phyloP scores from a whole-genome alignment of 35 echinoderm and acorn worm genomes.

The Diadema setosum region DNA sequence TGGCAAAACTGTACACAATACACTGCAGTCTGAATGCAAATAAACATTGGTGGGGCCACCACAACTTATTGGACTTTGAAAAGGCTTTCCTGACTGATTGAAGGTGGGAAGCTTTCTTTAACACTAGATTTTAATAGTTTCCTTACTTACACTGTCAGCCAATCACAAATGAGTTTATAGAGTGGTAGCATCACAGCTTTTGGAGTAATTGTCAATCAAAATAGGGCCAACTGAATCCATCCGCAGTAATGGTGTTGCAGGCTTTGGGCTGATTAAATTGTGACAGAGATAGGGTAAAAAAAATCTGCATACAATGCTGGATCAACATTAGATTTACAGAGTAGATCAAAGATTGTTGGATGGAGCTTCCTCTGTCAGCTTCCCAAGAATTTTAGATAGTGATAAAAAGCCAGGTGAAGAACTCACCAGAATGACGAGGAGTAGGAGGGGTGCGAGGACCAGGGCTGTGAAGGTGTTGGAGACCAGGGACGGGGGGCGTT shows the following conservation, averaged over 20 bases:
- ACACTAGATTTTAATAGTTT: too few species aligned
- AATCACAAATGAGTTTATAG: too few species aligned
- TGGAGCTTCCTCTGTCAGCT: background rate
- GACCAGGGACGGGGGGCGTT: constrained; percentile 64
- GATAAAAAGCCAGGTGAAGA: background rate
- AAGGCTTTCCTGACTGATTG: too few species aligned
- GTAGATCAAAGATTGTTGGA: background rate
- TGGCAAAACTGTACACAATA: too few species aligned
- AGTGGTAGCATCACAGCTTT: too few species aligned
- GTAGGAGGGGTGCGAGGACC: constrained; percentile 49
- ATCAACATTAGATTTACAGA: background rate
- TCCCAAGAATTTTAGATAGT: background rate
- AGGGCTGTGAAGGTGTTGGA: constrained; percentile 85
- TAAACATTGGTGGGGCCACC: too few species aligned
- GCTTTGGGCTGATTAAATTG: background rate
- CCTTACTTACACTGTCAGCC: too few species aligned
- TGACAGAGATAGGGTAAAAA: background rate
- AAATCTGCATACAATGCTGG: background rate
- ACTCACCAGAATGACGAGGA: constrained; percentile 81
- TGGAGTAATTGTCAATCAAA: too few species aligned
- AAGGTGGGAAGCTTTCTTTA: too few species aligned
- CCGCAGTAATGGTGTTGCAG: background rate
- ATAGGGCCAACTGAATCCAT: background rate
- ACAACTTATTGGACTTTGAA: too few species aligned
- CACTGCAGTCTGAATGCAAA: too few species aligned